Percentiles rank a stretch among this genome's conserved stretches.
These are phyloP conservation scores for Nesospiza acunhae DNA, from an alignment of 2,113 vertebrate species.

Conservation along the genomic window DNA sequence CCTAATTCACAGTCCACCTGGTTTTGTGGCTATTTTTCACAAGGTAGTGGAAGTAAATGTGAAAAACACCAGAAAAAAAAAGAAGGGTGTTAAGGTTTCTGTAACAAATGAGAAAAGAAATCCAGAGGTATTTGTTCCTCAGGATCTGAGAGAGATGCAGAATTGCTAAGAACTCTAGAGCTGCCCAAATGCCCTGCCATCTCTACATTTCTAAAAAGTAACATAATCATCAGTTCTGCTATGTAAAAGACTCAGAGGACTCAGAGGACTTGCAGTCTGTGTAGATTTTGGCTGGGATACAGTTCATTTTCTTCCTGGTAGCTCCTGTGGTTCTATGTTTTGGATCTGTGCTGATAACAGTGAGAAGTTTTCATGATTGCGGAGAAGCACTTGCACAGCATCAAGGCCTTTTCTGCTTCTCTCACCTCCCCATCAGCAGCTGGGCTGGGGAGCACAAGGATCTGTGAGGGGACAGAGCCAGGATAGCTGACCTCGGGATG, in stretches of 20 bases:
- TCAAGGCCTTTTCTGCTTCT: not conserved
- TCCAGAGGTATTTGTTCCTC: not conserved
- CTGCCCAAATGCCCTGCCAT: fast-evolving
- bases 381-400: no score
- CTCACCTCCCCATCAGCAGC: no score
- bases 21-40: not conserved
- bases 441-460: not conserved
- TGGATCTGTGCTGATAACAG: fast-evolving
- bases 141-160: not conserved
- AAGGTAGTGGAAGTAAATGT: not conserved
- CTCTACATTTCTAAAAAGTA: not conserved
- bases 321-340: not conserved
- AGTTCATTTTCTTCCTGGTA: not conserved
- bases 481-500: not conserved
- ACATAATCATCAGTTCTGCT: not conserved
- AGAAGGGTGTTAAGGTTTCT: fast-evolving
- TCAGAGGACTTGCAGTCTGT: not conserved
- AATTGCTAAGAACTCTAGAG: not conserved
- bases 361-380: not conserved
- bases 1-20: not conserved
- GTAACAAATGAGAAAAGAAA: not conserved
- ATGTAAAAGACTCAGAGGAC: not conserved
- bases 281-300: not conserved
- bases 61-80: not conserved
- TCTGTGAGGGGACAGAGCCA: not conserved